Conservation (phyloP, 2,888 invertebrate genomes). For the Aradus depressus region DNA sequence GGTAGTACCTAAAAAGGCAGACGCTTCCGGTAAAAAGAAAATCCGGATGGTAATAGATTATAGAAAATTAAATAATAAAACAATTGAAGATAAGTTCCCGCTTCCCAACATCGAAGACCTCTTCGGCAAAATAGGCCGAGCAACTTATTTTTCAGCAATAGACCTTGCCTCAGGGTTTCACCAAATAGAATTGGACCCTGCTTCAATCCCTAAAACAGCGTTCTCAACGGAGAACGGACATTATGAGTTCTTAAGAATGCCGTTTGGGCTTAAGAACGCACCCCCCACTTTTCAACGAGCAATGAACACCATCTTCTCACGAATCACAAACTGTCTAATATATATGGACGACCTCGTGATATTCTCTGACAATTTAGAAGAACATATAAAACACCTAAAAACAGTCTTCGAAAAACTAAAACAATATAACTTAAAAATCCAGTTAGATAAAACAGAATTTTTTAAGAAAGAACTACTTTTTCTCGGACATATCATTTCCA, state of each 20-base stretch:
- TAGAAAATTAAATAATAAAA: slow-evolving; percentile 16
- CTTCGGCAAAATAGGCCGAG: slow-evolving; percentile 6
- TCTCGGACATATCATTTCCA: background rate
- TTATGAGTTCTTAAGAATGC: slow-evolving; percentile 10
- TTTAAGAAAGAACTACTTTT: slow-evolving; percentile 17
- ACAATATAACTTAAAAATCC: slow-evolving; percentile 15
- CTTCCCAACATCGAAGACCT: slow-evolving; percentile 21
- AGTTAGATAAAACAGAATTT: slow-evolving; percentile 22
- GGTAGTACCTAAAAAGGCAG: slow-evolving; percentile 16
- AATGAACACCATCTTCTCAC: slow-evolving; percentile 9
- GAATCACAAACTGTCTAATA: slow-evolving; percentile 16
- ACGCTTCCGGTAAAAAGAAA: slow-evolving; percentile 14
- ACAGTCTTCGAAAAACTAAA: slow-evolving; percentile 2
- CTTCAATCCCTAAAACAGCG: slow-evolving; percentile 14
- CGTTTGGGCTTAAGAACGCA: slow-evolving; percentile 16
- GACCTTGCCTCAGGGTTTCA: slow-evolving; percentile 15
- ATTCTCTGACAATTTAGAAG: slow-evolving; percentile 9
- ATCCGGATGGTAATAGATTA: slow-evolving; percentile 17
- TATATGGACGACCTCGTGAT: slow-evolving; percentile 22
- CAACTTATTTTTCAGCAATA: slow-evolving; percentile 11
- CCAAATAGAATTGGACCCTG: slow-evolving; percentile 12
- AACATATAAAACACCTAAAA: slow-evolving; percentile 10
- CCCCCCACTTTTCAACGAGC: slow-evolving; percentile 16
- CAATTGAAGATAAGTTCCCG: slow-evolving; percentile 18
- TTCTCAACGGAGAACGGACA: too few relatives aligned